phyloP scores from a whole-genome alignment of 1,140 invertebrate species.

The Eumaeus atala region DNA sequence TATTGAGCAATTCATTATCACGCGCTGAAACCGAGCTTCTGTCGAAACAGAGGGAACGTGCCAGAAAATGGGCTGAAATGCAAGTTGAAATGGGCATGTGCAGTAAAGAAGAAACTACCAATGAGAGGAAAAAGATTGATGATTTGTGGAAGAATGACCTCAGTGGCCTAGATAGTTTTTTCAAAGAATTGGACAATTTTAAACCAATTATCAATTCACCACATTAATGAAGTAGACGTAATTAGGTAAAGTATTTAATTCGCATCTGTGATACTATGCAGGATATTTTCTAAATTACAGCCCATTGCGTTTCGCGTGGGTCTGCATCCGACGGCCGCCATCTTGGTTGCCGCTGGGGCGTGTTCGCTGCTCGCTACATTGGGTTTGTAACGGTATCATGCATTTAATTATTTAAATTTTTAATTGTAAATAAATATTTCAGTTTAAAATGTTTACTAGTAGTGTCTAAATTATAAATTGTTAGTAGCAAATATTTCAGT shows the following conservation, averaged over 20 bases:
- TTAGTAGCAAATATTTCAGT: constrained; percentile 62
- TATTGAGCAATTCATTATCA: constrained; percentile 59
- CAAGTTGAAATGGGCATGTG: constrained; percentile 46
- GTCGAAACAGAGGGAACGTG: constrained; percentile 70
- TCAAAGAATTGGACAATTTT: constrained; percentile 66
- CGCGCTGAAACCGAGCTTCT: constrained; percentile 59
- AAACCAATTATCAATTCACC: constrained; percentile 44
- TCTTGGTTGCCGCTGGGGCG: constrained; percentile 66
- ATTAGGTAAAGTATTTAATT: constrained; percentile 54
- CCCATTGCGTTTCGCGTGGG: constrained; percentile 73
- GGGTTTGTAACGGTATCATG: constrained; percentile 74
- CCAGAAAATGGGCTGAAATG: constrained; percentile 54
- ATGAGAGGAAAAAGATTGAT: constrained; percentile 61
- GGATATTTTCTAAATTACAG: constrained; percentile 74
- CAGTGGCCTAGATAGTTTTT: constrained; percentile 68
- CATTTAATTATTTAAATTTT: constrained; percentile 60
- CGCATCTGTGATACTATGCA: constrained; percentile 70
- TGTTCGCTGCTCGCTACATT: constrained; percentile 54
- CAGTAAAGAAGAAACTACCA: constrained; percentile 63
- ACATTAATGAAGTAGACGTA: constrained; percentile 31
- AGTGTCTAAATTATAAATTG: constrained; percentile 28
- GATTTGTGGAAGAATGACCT: constrained; percentile 70
- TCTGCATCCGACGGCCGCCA: constrained; percentile 70
- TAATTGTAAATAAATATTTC: constrained; percentile 13
- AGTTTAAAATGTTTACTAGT: constrained; percentile 3